These are phyloP conservation scores for Mimumesa dahlbomi DNA, from an alignment of 2,888 invertebrate species.

Conservation along the genomic window DNA sequence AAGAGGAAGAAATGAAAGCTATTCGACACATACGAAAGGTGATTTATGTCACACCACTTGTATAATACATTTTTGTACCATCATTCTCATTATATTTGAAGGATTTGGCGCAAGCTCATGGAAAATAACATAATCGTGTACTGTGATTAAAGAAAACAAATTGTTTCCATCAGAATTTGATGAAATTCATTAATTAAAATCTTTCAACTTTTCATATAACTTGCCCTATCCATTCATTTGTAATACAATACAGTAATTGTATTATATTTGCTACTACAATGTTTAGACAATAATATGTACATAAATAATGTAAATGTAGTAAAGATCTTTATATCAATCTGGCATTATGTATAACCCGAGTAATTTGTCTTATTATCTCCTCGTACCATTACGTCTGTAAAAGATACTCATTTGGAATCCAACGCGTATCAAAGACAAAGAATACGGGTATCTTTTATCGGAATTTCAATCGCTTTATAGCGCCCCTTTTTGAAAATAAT, in stretches of 20 bases:
- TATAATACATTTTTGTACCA: not conserved
- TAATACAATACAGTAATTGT: constrained; percentile 8
- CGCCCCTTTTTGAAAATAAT: no score
- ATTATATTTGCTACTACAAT: constrained; percentile 11
- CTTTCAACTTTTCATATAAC: not conserved
- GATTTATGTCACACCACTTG: not conserved
- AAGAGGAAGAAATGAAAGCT: constrained; percentile 81
- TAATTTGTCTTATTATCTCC: no score
- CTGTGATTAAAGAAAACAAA: not conserved
- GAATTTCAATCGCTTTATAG: no score
- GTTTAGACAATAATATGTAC: constrained; percentile 24
- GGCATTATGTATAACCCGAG: no score
- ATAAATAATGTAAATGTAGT: constrained; percentile 25
- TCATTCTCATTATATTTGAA: not conserved
- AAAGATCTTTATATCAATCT: no score
- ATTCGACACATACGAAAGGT: not conserved
- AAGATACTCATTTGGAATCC: no score
- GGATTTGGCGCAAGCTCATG: not conserved
- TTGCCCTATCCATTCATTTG: not conserved
- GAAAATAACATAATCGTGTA: not conserved
- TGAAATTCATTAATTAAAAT: constrained; percentile 8
- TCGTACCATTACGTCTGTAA: no score
- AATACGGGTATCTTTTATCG: no score
- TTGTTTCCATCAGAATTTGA: constrained; percentile 19
- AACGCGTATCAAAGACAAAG: no score